Conservation (phyloP, 1,140 invertebrate species). For the Drosophila aff. region DNA sequence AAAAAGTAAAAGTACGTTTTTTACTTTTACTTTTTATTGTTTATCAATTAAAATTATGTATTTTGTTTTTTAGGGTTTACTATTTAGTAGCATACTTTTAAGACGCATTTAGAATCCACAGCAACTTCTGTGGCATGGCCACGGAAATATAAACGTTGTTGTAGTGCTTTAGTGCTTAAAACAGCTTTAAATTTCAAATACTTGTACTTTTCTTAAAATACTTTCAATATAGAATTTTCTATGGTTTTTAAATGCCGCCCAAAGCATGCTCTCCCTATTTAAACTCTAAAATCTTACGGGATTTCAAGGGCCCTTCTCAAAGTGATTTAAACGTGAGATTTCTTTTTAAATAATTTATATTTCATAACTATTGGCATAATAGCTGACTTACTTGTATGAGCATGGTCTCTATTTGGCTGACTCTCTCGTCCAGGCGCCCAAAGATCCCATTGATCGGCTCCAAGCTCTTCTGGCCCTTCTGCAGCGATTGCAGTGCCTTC, state of each 20-base stretch:
- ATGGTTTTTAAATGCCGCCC: neutral
- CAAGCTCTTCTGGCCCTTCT: conserved; percentile 89
- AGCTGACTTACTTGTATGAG: conserved; percentile 86
- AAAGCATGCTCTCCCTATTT: too few relatives aligned
- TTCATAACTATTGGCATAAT: too few relatives aligned
- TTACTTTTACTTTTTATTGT: too few relatives aligned
- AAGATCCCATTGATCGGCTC: conserved; percentile 89
- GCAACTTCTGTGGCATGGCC: neutral
- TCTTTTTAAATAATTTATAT: neutral
- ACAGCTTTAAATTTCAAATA: neutral
- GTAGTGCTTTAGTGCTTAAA: neutral
- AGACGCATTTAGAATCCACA: neutral
- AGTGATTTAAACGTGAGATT: neutral
- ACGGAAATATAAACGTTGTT: neutral
- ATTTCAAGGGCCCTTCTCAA: too few relatives aligned
- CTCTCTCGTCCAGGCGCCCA: conserved; percentile 88
- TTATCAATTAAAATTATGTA: too few relatives aligned
- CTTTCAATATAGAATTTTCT: neutral
- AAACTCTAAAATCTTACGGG: too few relatives aligned
- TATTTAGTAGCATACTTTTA: too few relatives aligned
- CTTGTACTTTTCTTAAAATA: neutral
- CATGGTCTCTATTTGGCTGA: conserved; percentile 90
- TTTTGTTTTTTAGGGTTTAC: too few relatives aligned
- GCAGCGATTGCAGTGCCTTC: conserved; percentile 89
- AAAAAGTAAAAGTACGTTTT: too few relatives aligned